These are phyloP conservation scores for Saccopteryx leptura DNA, from an alignment of 2,113 vertebrate species.

Conservation along the genomic window DNA sequence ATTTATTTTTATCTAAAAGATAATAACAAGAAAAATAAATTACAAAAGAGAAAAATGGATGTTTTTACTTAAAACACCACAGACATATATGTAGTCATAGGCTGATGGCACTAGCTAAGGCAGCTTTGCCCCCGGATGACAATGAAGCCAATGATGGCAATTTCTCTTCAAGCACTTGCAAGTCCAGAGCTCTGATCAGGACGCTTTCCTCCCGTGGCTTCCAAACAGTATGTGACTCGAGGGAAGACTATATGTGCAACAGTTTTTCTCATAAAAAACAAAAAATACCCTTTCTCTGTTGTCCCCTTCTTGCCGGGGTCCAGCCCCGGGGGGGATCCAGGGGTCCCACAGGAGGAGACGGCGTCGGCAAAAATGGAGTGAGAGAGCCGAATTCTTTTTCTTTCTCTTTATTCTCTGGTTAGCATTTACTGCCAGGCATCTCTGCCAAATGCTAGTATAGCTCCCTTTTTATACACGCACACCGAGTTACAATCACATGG, in stretches of 20 bases:
- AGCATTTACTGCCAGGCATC: too few species aligned
- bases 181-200: neutral
- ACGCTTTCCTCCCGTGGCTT: neutral
- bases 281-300: slow-evolving; percentile 7
- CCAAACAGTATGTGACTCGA: neutral
- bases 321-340: too few species aligned
- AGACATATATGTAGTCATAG: neutral
- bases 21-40: slow-evolving; percentile 41
- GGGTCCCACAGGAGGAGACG: too few species aligned
- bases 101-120: neutral
- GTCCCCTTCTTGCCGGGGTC: too few species aligned
- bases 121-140: neutral
- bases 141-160: neutral
- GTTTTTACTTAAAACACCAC: neutral
- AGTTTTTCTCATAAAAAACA: slow-evolving; percentile 47
- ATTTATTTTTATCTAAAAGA: slow-evolving; percentile 87
- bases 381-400: too few species aligned
- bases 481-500: too few species aligned
- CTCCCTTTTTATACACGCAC: too few species aligned
- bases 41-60: neutral
- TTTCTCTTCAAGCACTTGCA: neutral
- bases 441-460: too few species aligned
- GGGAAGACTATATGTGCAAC: neutral
- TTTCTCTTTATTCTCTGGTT: too few species aligned
- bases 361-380: too few species aligned